Evolutionary conservation across 37 sponge, comb jelly and placozoan species (phyloP), one percentile per base, ranked within the genome.

Genomic region (Chondrilla cf. caribensis): DNA sequence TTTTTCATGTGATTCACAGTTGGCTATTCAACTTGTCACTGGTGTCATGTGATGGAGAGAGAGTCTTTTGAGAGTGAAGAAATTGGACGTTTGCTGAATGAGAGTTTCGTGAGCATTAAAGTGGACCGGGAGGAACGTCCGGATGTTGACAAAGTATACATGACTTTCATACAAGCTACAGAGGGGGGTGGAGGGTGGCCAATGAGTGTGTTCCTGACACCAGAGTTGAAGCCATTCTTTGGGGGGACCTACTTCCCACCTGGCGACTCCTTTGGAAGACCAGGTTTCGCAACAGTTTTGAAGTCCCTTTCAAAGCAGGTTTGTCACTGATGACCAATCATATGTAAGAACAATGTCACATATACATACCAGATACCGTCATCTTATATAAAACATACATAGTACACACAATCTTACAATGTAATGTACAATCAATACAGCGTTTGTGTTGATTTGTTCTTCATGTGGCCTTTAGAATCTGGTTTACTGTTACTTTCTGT

Each of bases 11-110:
- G n/a, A n/a, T n/a, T n/a, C n/a, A 28, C 42, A 81, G 92, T 91
- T 54, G 92, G 92, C 37, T 91, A 91, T 78, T 91, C 92, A 41
- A 91, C 92, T 3, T 91, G 92, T 58, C 92, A 91, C 78, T 91
- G 92, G 92, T 91, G 92, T 67, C 92, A 91, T 58, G 92, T 91
- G 82, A 91, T 91, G 92, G 92, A 91, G 79, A 80, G 92, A 36
- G 92, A 91, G 79, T 87, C 92, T 15, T 91, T 91, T 81, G 87
- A 87, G 55, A 85, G 37, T 37, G 79, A 82, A 28, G 68, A 80
- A 33, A 81, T 91, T 32, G 92, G 82, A 2, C 18, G 47, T 2
- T 35, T 84, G 24, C 85, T 91, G 29, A 87, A 82, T 35, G 60
- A 76, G 51, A 54, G 81, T 78, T 91, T 87, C 58, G 88, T 91